Base-by-base conservation (phyloP, 2,888 invertebrate genomes). In the Pseudoips prasinana region DNA sequence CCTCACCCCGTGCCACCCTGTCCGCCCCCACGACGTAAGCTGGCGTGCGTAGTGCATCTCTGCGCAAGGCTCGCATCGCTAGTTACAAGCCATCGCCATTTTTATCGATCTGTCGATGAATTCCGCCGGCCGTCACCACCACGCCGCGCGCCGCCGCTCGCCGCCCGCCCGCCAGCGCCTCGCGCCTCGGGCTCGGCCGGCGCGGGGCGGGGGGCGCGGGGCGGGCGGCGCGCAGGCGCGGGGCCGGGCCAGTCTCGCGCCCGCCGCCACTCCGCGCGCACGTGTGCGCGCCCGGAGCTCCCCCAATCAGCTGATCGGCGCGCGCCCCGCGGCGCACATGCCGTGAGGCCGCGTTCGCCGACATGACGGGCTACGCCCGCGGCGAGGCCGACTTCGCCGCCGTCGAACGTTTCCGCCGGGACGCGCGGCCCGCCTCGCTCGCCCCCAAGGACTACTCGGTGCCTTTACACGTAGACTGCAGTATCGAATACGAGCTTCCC, bases 401-500 rank as follows among this genome's bases (percentile, higher is more conserved):
- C 61, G 78, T 74, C 66, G 83, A 84, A 61, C 81, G 85, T 68
- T 84, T 75, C 68, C 79, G 82, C 58, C 76, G 83, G 72, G 81
- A 84, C 64, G 72, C 76, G 70, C 85, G 81, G 71, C 83, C 84
- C 49, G 80, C 82, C 70, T 78, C 82, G 73, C 80, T 86, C 64
- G 88, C 90, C 64, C 91, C 92, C 78, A 95, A 95, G 90, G 95
- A 96, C 83, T 95, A 94, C 89, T 93, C 93, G 79, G 92, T 94
- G 83, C 95, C 95, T 69, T 90, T 96, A 77, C 95, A 95, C 90
- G 96, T 96, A 79, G 96, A 96, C 86, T 95, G 95, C 90, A 95
- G 95, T 90, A 95, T 96, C 67, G 96, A 96, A 88, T 96, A 96
- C 91, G 96, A 96, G 90, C 90, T 96, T 80, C 95, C 95, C 69